These are phyloP conservation scores for Boloria euphrosyne DNA, from an alignment of 2,888 invertebrate species.

Conservation along the genomic window DNA sequence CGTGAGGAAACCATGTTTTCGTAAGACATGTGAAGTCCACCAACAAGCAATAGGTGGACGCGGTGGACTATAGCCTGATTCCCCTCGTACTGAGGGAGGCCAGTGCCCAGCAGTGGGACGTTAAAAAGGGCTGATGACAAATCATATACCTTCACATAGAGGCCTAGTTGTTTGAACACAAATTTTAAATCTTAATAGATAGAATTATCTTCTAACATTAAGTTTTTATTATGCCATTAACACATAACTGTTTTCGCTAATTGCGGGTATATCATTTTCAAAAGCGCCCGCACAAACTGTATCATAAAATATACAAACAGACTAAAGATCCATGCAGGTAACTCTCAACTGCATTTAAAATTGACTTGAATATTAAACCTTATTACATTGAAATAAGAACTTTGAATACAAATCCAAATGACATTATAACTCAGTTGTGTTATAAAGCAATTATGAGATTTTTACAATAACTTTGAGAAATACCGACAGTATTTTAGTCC, in stretches of 20 bases:
- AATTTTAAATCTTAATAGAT: conserved; percentile 11
- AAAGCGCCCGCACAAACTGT: conserved; percentile 17
- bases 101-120: too few relatives aligned
- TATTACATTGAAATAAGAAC: conserved; percentile 31
- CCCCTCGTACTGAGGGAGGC: too few relatives aligned
- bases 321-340: conserved; percentile 16
- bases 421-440: conserved; percentile 16
- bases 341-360: neutral
- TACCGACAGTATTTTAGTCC: conserved; percentile 49
- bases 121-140: too few relatives aligned
- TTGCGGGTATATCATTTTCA: conserved; percentile 22
- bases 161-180: neutral
- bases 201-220: conserved; percentile 25
- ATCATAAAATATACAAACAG: conserved; percentile 22
- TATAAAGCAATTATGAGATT: conserved; percentile 60
- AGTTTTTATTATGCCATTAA: conserved; percentile 26
- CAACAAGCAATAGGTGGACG: too few relatives aligned
- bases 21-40: too few relatives aligned
- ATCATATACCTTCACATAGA: neutral
- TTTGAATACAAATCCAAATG: neutral
- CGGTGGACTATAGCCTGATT: too few relatives aligned
- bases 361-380: conserved; percentile 33
- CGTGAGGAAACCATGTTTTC: too few relatives aligned
- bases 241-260: conserved; percentile 33
- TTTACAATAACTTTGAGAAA: conserved; percentile 59